Evolutionary conservation across 2,888 invertebrate species (phyloP), one percentile per base, ranked within the genome.

Genomic region (Rhorus exstirpatorius): DNA sequence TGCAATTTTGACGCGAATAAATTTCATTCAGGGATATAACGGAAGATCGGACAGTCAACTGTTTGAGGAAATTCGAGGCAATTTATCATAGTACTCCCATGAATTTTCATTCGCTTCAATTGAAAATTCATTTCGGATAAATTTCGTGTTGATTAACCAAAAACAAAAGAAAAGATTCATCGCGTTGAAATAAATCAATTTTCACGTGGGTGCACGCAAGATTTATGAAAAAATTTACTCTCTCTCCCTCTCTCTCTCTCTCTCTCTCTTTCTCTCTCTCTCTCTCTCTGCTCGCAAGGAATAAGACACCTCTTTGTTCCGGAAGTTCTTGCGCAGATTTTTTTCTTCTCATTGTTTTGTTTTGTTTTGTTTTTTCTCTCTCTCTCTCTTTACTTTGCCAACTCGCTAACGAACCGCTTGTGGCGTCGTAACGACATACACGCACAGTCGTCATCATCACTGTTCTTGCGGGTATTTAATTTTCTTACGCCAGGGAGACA

Each of bases 381-480:
- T 3, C 12, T 19, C 38, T 55, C 10, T 24, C 38, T 0, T 21
- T 68, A 3, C 38, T 46, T 26, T 24, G 72, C 35, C 14, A 38
- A 68, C 17, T 60, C 67, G 77, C 81, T 77, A 81, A 81, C 77
- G 81, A 81, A 81, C 74, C 63, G 61, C 61, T 51, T 24, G 67
- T 44, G 61, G 67, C 58, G n/a, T 71, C 61, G 63, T 46, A 63
- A 63, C 35, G 1, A 8, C 8, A 8, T 38, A 38, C 17, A 53
- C 41, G 38, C 21, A 60, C 60, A 72, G 14, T 10, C 68, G 31
- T 60, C 58, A 46, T 46, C 71, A 21, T 79, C 58, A 41, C 58
- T 41, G 41, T 65, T 71, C 38, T 55, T 49, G 10, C 51, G 31
- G 72, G 53, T 60, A 68, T 81, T 77, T 78, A 74, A 78, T 81